Conservation (phyloP, 2,797 vertebrate genomes). For the Pteropus rufus region DNA sequence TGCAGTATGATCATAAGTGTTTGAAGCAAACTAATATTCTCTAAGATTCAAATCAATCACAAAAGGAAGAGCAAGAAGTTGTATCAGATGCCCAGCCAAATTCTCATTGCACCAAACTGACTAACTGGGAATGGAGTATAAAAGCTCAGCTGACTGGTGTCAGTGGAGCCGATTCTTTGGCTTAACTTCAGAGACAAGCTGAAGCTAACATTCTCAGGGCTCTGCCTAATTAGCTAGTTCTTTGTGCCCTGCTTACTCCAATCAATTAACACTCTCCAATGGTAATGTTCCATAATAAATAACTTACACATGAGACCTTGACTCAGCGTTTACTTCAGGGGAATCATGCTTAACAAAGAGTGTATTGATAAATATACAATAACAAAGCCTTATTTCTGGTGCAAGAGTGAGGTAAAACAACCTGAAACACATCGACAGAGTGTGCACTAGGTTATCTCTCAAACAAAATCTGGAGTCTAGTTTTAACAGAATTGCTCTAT, state of each 20-base stretch:
- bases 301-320: background rate
- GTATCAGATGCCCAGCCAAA: background rate
- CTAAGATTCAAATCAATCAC: background rate
- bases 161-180: background rate
- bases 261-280: background rate
- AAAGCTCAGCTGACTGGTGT: background rate
- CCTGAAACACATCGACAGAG: background rate
- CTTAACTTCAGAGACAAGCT: background rate
- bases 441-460: background rate
- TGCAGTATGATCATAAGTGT: background rate
- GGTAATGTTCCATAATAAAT: background rate
- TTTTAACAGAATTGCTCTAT: background rate
- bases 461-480: background rate
- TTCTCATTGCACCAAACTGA: background rate
- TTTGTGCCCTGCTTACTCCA: background rate
- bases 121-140: background rate
- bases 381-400: background rate
- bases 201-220: background rate
- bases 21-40: background rate
- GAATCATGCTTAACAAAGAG: background rate
- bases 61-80: background rate
- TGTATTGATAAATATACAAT: background rate
- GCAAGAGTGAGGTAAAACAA: background rate
- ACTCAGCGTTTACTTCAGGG: background rate
- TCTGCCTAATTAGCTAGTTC: background rate